These are phyloP conservation scores for Eudemis profundana DNA, from an alignment of 2,888 invertebrate species.

Conservation along the genomic window DNA sequence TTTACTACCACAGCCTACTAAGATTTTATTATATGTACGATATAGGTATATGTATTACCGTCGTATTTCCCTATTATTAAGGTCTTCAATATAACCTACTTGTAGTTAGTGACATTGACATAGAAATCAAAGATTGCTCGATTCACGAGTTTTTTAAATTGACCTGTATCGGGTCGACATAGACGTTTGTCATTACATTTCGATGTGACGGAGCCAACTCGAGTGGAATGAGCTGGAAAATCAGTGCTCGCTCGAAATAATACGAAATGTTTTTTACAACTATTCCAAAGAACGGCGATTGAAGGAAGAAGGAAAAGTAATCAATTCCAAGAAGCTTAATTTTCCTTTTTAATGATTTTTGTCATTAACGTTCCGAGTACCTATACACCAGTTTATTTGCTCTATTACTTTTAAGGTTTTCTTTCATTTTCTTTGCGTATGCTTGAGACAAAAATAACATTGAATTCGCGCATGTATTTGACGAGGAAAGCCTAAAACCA, in stretches of 20 bases:
- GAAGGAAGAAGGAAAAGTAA: conserved; percentile 7
- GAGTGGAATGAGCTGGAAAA: conserved; percentile 37
- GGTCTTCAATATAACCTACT: too few species aligned
- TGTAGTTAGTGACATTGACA: too few species aligned
- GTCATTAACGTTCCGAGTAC: neutral
- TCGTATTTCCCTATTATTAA: too few species aligned
- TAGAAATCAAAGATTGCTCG: neutral
- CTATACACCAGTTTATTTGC: too few species aligned
- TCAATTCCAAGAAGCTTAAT: conserved; percentile 3
- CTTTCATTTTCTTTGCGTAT: too few species aligned
- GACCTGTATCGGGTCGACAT: neutral
- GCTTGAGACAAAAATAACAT: too few species aligned
- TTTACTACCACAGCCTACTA: too few species aligned
- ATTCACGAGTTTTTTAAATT: neutral
- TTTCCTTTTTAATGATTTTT: conserved; percentile 1
- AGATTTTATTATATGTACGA: too few species aligned
- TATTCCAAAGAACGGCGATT: conserved; percentile 11
- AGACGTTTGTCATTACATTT: conserved; percentile 25
- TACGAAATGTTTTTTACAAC: conserved; percentile 20
- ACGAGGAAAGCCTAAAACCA: too few species aligned
- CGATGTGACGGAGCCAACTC: conserved; percentile 22
- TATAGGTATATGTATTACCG: too few species aligned
- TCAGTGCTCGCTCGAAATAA: conserved; percentile 21
- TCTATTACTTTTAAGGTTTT: neutral
- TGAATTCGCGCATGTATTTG: too few species aligned